phyloP scores from a whole-genome alignment of 1,140 invertebrate species.

The Drosophila elegans region DNA sequence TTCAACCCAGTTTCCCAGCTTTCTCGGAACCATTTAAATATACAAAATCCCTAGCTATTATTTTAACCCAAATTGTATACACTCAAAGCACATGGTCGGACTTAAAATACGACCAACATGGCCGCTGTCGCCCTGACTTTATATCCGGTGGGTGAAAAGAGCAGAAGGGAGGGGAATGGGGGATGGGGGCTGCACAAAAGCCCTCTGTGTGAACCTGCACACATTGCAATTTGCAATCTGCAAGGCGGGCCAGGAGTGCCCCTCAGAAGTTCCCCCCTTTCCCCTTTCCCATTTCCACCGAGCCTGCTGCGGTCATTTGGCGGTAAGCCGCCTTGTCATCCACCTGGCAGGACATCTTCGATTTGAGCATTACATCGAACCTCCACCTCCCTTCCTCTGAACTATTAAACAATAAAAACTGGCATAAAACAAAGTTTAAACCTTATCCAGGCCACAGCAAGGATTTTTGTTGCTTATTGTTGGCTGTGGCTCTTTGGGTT shows the following conservation, averaged over 20 bases:
- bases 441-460: slow-evolving; percentile 42
- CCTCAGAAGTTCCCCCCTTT: neutral
- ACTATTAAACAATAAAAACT: slow-evolving; percentile 58
- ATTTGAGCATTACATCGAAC: slow-evolving; percentile 52
- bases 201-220: slow-evolving; percentile 67
- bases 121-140: slow-evolving; percentile 69
- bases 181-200: slow-evolving; percentile 26
- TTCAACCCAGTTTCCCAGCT: too few relatives aligned
- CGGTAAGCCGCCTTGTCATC: slow-evolving; percentile 77
- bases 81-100: slow-evolving; percentile 14
- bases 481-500: slow-evolving; percentile 7
- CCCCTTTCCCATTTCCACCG: neutral
- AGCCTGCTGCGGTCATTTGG: slow-evolving; percentile 69
- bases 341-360: slow-evolving; percentile 67
- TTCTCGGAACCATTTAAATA: neutral
- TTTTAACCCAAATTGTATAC: slow-evolving; percentile 16
- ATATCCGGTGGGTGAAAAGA: slow-evolving; percentile 55
- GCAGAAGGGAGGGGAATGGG: neutral
- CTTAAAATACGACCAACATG: slow-evolving; percentile 77
- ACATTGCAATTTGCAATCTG: slow-evolving; percentile 74
- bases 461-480: slow-evolving; percentile 41
- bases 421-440: slow-evolving; percentile 72
- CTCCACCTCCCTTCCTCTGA: slow-evolving; percentile 1
- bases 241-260: slow-evolving; percentile 14
- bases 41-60: slow-evolving; percentile 9